Evolutionary conservation across 2,113 vertebrate species (phyloP).

Genomic region (Salvelinus namaycush): DNA sequence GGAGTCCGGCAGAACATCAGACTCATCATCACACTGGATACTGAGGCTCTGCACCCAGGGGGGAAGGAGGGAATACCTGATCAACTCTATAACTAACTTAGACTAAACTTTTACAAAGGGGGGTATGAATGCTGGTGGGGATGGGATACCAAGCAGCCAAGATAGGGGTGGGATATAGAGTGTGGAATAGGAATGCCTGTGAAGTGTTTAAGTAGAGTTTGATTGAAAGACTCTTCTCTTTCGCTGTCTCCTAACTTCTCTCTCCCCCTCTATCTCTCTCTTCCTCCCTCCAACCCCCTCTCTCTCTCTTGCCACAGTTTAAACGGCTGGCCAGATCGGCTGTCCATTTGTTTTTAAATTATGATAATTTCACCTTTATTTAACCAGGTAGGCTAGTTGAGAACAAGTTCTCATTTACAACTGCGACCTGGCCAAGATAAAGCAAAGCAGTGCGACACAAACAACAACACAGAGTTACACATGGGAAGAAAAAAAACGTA

Average conservation of each 20-base stretch:
- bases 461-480: no score
- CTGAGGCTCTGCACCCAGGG: conserved; percentile 14
- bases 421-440: no score
- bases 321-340: conserved; percentile 17
- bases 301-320: conserved; percentile 15
- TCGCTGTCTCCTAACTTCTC: background rate
- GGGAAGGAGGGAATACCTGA: conserved; percentile 25
- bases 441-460: no score
- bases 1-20: conserved; percentile 29
- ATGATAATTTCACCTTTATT: no score
- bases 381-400: no score
- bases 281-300: background rate
- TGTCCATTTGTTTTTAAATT: background rate
- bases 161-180: background rate
- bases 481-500: no score
- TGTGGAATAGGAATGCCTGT: no score
- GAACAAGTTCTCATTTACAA: no score
- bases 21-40: conserved; percentile 33
- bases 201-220: no score
- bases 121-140: conserved; percentile 18
- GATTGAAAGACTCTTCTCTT: background rate
- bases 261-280: background rate
- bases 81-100: background rate
- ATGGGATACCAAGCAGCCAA: conserved; percentile 6
- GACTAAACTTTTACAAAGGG: conserved; percentile 10